These are phyloP conservation scores for Tiliacea citrago DNA, from an alignment of 2,888 invertebrate genomes.

Conservation along the genomic window DNA sequence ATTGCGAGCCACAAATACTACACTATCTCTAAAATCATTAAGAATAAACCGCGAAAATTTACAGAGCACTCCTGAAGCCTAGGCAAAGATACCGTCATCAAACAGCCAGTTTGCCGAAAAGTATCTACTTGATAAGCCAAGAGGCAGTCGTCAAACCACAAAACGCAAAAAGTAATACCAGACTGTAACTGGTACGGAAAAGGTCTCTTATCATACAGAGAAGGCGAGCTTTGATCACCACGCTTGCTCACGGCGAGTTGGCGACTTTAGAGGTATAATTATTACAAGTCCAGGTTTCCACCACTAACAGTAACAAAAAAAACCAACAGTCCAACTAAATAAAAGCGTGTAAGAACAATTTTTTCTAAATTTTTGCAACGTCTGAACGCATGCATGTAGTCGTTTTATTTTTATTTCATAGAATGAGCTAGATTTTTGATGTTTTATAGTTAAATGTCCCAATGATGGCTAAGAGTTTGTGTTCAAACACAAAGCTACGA, in stretches of 20 bases:
- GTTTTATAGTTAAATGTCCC: constrained; percentile 83
- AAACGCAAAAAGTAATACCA: background rate
- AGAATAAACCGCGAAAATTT: background rate
- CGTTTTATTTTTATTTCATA: constrained; percentile 77
- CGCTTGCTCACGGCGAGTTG: background rate
- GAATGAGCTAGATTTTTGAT: constrained; percentile 87
- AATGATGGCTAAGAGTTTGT: constrained; percentile 75
- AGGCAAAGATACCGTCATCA: background rate
- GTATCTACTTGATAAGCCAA: background rate
- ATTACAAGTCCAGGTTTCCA: background rate
- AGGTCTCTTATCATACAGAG: no score
- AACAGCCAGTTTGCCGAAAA: background rate
- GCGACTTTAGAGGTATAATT: background rate
- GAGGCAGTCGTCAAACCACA: background rate
- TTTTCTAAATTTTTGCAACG: constrained; percentile 45
- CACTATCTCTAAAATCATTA: background rate
- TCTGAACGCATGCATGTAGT: constrained; percentile 64
- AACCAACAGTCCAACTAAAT: background rate
- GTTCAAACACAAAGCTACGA: constrained; percentile 79
- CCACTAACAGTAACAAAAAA: background rate
- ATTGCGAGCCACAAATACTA: background rate
- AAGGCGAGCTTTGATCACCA: background rate
- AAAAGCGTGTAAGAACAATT: background rate
- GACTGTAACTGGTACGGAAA: no score
- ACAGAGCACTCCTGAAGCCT: background rate